Evolutionary conservation across 2,113 vertebrate species (phyloP), one percentile per base, ranked within the genome.

Genomic region (Tyto alba): DNA sequence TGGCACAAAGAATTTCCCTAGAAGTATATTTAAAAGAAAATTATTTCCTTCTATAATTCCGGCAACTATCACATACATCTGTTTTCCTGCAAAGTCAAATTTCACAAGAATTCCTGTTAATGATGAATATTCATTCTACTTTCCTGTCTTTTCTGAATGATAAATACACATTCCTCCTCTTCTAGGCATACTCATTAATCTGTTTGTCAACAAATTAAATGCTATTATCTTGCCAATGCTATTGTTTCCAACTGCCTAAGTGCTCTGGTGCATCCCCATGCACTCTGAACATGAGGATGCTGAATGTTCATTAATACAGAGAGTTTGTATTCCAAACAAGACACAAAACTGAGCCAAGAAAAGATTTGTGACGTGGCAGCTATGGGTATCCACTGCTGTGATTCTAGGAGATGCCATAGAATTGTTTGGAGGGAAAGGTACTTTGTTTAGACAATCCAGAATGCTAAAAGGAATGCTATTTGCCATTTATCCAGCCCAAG

Each of bases 121-220:
- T 1, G 1, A 86, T 60, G 36, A 16, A 3, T 72, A 92, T 90
- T 95, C 94, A 87, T 89, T 90, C 53, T 56, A 89, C 64, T 92
- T 92, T 86, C 53, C 50, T 84, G 48, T 87, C 68, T 78, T 87
- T 90, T 96, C 85, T 81, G 69, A 90, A 78, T 38, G 40, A 93
- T 63, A 87, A 92, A 92, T 92, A 74, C 52, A 68, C 83, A 78
- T 75, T 93, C 36, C n/a, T 90, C 38, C 48, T 73, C 69, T 93
- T 92, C 75, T 78, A 90, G 83, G 47, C 79, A 81, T 50, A 60
- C 10, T 93, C 92, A 85, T 87, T 97, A 89, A 93, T 96, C 80
- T 95, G 73, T 94, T 96, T 96, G 94, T 95, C 92, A 96, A 96
- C 94, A 95, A 92, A 96, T 96, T 94, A 96, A 96, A 95, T 82